Conservation (phyloP, 2,888 invertebrate genomes). For the Cynaeus angustus region DNA sequence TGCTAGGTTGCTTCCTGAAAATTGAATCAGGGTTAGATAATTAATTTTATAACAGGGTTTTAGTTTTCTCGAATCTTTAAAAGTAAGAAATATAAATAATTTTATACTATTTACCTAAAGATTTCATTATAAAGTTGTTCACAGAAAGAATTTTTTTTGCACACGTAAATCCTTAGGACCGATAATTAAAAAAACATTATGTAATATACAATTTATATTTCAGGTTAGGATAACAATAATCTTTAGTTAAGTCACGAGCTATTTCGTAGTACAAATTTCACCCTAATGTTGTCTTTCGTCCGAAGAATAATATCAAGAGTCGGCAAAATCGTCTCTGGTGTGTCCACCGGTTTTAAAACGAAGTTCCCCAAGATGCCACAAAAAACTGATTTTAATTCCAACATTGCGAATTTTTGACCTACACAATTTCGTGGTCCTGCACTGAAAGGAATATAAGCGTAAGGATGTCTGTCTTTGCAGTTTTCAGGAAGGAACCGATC, state of each 20-base stretch:
- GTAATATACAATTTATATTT: no score
- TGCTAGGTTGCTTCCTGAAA: slow-evolving; percentile 80
- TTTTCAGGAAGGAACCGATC: slow-evolving; percentile 81
- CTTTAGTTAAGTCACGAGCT: no score
- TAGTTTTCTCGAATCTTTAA: no score
- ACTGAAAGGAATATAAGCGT: slow-evolving; percentile 79
- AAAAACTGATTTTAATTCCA: slow-evolving; percentile 78
- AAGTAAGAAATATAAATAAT: no score
- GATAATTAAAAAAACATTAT: no score
- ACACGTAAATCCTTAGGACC: no score
- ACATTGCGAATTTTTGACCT: slow-evolving; percentile 79
- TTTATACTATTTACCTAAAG: no score
- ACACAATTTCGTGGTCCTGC: slow-evolving; percentile 81
- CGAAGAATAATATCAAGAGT: slow-evolving; percentile 73
- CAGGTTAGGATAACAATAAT: no score
- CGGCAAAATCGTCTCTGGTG: slow-evolving; percentile 70
- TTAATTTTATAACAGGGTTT: no score
- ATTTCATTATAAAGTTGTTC: no score
- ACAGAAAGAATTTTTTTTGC: no score
- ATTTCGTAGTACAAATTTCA: slow-evolving; percentile 61
- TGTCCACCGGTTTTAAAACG: slow-evolving; percentile 72
- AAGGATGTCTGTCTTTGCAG: slow-evolving; percentile 74
- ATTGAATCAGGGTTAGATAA: no score
- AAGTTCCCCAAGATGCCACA: slow-evolving; percentile 75
- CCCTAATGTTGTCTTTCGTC: slow-evolving; percentile 69